Conservation (phyloP, 1,140 invertebrate species). For the Papilio polyxenes region DNA sequence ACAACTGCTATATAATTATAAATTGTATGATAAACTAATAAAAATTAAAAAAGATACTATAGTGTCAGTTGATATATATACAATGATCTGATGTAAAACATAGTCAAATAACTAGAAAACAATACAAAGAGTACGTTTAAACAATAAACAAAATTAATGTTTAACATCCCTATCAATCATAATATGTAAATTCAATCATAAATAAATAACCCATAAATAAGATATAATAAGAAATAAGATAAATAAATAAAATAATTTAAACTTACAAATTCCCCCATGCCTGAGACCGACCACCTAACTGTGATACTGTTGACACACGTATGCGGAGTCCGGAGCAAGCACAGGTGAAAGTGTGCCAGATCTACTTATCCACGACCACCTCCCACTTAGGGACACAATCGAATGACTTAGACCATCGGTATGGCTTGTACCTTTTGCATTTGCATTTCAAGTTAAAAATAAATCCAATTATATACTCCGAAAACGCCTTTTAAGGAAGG, state of each 20-base stretch:
- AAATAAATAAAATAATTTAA: constrained; percentile 1
- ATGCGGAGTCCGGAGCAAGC: not conserved
- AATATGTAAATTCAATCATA: no score
- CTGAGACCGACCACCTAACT: not conserved
- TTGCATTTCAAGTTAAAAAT: constrained; percentile 1
- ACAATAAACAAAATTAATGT: no score
- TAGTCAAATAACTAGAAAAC: no score
- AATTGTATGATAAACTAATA: no score
- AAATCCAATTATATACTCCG: not conserved
- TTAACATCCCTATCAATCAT: no score
- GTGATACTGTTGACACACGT: not conserved
- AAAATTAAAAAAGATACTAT: no score
- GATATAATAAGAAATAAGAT: no score
- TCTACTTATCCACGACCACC: constrained; percentile 24
- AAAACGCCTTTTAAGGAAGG: not conserved
- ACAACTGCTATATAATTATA: no score
- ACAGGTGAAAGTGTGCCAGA: constrained; percentile 28
- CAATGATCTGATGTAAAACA: no score
- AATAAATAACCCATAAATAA: no score
- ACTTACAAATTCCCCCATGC: constrained; percentile 45
- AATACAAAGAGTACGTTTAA: no score
- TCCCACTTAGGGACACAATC: constrained; percentile 4
- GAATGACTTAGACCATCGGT: constrained; percentile 15
- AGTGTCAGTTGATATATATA: no score
- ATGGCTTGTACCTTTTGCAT: not conserved